Evolutionary conservation across 2,113 vertebrate genomes (phyloP), one percentile per base, ranked within the genome.

Genomic region (Microtus richardsoni): DNA sequence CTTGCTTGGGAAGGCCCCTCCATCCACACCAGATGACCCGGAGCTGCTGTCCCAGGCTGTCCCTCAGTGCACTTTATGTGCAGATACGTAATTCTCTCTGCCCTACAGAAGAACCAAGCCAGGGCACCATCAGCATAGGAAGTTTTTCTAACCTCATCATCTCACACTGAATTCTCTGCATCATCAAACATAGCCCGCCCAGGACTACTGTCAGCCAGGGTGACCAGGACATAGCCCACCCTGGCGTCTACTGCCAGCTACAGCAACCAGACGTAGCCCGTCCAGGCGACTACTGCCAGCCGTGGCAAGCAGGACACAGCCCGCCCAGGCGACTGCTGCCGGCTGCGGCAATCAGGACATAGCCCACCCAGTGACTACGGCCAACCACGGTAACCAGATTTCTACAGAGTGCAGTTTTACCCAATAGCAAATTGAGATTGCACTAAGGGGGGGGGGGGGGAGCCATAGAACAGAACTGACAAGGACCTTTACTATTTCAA

Each of bases 401-500:
- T 19, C 54, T 88, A 58, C 47, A 92, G 41, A 49, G 36, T 89
- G 1, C 84, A 70, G 54, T 68, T 93, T 92, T 86, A 95, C 33
- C 87, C 62, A 44, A 28, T 47, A 95, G 92, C 68, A 95, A 78
- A 94, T 3, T 87, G 74, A 95, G 88, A 95, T 0, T 44, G 30
- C 41, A 92, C 90, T 64, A 89, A 88, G 60, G 3, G 19, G 21
- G 79, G 58, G 77, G 80, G 84, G 84, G 58, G 80, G 80, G 84
- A 74, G 24, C 71, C 14, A 26, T 16, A 75, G 73, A 88, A 92
- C 7, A 94, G 58, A 95, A 94, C 87, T 83, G 85, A 95, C 87
- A 93, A 3, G 93, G 82, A 93, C 7, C 41, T 93, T 91, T 82
- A 87, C 26, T 88, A 89, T 62, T 94, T 85, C 79, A 93, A 95